A percentile compares a stretch with the other conserved stretches of the same genome.
These are phyloP conservation scores for Agraylea sexmaculata DNA, from an alignment of 1,140 invertebrate species.

Conservation along the genomic window DNA sequence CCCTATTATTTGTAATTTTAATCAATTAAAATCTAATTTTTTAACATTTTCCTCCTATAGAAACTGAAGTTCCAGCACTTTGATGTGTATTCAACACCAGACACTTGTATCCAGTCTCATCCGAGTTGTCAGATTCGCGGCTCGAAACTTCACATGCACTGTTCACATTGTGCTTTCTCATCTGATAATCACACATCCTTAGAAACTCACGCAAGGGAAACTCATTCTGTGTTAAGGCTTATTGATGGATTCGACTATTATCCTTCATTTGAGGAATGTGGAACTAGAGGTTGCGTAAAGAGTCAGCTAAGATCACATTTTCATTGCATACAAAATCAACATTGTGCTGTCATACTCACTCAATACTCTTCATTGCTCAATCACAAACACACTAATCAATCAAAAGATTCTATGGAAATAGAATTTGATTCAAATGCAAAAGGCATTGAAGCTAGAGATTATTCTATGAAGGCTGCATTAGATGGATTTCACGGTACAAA, in stretches of 20 bases:
- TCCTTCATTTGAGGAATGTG: constrained; percentile 33
- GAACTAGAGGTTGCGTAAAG: constrained; percentile 36
- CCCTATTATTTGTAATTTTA: constrained; percentile 7
- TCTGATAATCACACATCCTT: constrained; percentile 32
- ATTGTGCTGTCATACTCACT: constrained; percentile 35
- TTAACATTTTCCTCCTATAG: constrained; percentile 27
- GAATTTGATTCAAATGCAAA: constrained; percentile 31
- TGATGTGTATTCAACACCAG: constrained; percentile 34
- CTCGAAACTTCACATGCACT: constrained; percentile 32
- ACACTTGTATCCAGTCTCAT: constrained; percentile 30
- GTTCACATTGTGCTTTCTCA: constrained; percentile 34
- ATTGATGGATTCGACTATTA: constrained; percentile 38
- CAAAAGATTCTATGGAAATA: constrained; percentile 19
- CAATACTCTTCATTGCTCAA: constrained; percentile 36
- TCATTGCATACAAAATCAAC: constrained; percentile 36
- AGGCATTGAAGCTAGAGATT: constrained; percentile 36
- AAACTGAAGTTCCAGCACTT: constrained; percentile 39
- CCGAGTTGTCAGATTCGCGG: constrained; percentile 30
- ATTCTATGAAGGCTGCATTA: constrained; percentile 26
- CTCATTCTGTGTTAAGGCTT: constrained; percentile 29
- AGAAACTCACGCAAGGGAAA: constrained; percentile 36
- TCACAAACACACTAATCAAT: constrained; percentile 29
- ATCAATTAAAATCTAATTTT: constrained; percentile 1
- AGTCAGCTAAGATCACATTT: constrained; percentile 35
- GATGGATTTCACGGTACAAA: constrained; percentile 32